phyloP scores from a whole-genome alignment of 2,113 vertebrate species.

The Serilophus lunatus region DNA sequence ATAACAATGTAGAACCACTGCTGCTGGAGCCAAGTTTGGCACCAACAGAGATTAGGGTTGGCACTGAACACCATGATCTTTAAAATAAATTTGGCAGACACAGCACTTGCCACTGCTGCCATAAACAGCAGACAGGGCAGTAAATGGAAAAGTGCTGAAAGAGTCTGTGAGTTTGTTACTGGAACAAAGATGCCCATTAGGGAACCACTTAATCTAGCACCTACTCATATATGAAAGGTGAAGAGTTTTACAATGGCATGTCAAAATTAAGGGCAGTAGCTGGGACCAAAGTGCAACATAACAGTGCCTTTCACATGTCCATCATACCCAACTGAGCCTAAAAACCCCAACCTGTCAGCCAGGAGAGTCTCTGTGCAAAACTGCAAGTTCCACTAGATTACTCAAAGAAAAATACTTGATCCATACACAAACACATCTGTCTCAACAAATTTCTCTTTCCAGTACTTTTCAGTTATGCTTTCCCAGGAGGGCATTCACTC shows the following conservation, averaged over 20 bases:
- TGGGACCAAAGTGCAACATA: neutral
- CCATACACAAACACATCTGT: neutral
- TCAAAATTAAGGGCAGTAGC: neutral
- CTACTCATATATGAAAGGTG: conserved; percentile 6
- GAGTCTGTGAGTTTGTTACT: neutral
- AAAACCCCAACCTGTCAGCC: neutral
- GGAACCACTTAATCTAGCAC: conserved; percentile 31
- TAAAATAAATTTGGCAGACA: conserved; percentile 35
- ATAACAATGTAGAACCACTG: conserved; percentile 22
- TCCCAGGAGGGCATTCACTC: neutral
- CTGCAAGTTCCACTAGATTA: neutral
- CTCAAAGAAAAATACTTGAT: neutral
- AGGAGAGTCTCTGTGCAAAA: neutral
- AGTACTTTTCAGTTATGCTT: neutral
- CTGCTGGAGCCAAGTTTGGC: conserved; percentile 24
- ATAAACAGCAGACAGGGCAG: neutral
- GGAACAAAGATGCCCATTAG: conserved; percentile 13
- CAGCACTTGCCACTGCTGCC: neutral
- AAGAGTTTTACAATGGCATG: neutral
- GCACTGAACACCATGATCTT: conserved; percentile 8
- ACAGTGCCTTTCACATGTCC: neutral
- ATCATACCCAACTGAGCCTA: neutral
- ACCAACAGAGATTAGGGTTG: conserved; percentile 21
- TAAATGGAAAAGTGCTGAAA: conserved; percentile 32
- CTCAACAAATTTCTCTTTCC: conserved; percentile 10